Conservation (phyloP, 2,797 vertebrate species). For the Chrosomus eos region DNA sequence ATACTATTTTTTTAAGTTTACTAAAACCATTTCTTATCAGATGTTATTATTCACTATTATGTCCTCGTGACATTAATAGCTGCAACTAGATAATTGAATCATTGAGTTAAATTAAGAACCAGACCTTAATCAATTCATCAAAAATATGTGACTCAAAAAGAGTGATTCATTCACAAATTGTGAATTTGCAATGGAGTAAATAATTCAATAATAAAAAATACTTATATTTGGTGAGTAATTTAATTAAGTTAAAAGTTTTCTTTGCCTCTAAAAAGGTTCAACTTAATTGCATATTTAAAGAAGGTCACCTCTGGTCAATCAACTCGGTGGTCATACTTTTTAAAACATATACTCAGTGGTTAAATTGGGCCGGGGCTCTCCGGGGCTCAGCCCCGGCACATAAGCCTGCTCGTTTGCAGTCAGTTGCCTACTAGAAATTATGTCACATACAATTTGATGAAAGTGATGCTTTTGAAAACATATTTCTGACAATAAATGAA, state of each 20-base stretch:
- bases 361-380: no score
- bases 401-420: no score
- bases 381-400: no score
- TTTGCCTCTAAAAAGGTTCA: background rate
- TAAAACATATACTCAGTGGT: background rate
- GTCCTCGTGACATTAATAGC: background rate
- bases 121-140: background rate
- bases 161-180: background rate
- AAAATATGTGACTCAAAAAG: background rate
- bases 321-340: background rate
- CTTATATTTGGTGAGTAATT: background rate
- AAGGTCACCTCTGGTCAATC: background rate
- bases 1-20: background rate
- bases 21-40: background rate
- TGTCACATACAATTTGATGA: no score
- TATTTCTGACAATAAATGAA: no score
- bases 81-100: background rate
- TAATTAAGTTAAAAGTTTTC: background rate
- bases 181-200: background rate
- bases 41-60: background rate
- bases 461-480: no score
- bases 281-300: background rate
- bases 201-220: background rate
- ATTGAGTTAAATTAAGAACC: background rate
- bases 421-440: no score